Evolutionary conservation across 2,797 vertebrate genomes (phyloP).

Genomic region (Nannoperca obscura): DNA sequence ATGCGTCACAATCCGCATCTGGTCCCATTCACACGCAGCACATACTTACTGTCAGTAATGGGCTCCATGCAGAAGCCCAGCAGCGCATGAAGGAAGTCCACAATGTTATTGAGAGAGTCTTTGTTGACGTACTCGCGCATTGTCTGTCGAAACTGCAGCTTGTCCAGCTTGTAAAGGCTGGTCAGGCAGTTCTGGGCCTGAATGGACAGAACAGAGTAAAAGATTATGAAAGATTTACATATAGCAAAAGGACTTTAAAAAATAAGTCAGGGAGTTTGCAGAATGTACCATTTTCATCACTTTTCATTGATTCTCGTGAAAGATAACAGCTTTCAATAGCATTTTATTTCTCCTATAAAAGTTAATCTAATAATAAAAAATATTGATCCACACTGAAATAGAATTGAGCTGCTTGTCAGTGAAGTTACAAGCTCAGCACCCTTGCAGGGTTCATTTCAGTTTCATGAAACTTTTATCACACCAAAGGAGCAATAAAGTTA

Average conservation of each 20-base stretch:
- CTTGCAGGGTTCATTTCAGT: slow-evolving; percentile 28
- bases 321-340: not conserved
- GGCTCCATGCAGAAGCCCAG: slow-evolving; percentile 99
- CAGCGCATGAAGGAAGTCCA: slow-evolving; percentile 98
- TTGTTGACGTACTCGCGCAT: slow-evolving; percentile 99
- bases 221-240: not conserved
- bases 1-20: slow-evolving; percentile 12
- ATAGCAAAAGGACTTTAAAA: too few relatives aligned
- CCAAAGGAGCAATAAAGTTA: slow-evolving; percentile 10
- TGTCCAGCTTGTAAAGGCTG: slow-evolving; percentile 97
- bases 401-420: not conserved
- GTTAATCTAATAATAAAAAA: slow-evolving; percentile 25
- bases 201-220: not conserved
- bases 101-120: slow-evolving; percentile 99
- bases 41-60: slow-evolving; percentile 96
- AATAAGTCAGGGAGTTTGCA: not conserved
- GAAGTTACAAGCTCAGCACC: not conserved
- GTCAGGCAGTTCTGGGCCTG: slow-evolving; percentile 98
- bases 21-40: slow-evolving; percentile 26
- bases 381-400: slow-evolving; percentile 29
- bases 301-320: slow-evolving; percentile 26
- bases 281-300: slow-evolving; percentile 1
- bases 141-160: slow-evolving; percentile 97
- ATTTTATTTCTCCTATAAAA: not conserved
- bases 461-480: slow-evolving; percentile 45